A percentile compares a stretch with the other conserved stretches of the same genome.
phyloP scores from a whole-genome alignment of 2,888 invertebrate species.

The Scotopteryx bipunctaria region DNA sequence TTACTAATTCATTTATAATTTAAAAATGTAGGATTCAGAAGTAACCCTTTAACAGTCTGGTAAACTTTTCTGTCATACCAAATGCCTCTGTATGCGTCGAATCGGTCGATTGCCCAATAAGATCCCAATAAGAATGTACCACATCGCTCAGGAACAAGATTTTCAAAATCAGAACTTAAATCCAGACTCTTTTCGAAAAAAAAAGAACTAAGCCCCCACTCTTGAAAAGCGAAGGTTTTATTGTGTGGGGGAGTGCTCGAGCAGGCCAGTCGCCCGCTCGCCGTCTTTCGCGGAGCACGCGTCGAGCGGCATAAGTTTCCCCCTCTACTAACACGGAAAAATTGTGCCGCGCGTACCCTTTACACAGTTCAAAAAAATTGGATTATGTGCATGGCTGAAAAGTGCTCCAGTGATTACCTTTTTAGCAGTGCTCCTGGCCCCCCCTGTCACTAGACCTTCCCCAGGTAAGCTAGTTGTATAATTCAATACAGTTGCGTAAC shows the following conservation, averaged over 20 bases:
- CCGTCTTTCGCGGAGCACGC: conserved; percentile 68
- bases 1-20: no score
- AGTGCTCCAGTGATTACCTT: conserved; percentile 67
- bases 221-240: conserved; percentile 74
- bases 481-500: conserved; percentile 47
- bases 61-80: no score
- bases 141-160: conserved; percentile 27
- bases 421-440: conserved; percentile 71
- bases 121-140: conserved; percentile 18
- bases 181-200: conserved; percentile 53
- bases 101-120: conserved; percentile 6
- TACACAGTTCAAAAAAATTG: conserved; percentile 55
- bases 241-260: conserved; percentile 60
- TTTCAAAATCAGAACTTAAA: conserved; percentile 34
- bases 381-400: conserved; percentile 78
- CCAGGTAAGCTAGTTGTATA: conserved; percentile 50
- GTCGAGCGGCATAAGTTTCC: conserved; percentile 77
- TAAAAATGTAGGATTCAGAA: no score
- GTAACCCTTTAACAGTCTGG: no score
- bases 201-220: conserved; percentile 58
- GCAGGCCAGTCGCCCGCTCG: conserved; percentile 67
- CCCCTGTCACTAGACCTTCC: conserved; percentile 40
- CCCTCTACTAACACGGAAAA: conserved; percentile 60
- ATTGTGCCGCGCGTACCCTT: conserved; percentile 73
- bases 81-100: no score